A percentile compares a stretch with the other conserved stretches of the same genome.
Conservation (phyloP, 2,113 vertebrate genomes). For the Cochlearius cochlearius region DNA sequence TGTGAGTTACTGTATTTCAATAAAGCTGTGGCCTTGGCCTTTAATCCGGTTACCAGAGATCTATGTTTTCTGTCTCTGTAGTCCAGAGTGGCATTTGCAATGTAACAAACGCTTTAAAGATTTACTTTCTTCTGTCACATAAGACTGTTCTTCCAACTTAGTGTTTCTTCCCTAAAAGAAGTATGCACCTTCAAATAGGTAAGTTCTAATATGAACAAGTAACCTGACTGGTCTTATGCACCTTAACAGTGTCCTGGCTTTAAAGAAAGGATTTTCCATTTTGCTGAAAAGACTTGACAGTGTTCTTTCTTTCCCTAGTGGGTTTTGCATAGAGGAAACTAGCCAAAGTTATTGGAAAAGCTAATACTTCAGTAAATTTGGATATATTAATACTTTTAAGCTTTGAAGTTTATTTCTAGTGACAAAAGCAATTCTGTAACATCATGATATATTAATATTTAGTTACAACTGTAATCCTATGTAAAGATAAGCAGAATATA, state of each 20-base stretch:
- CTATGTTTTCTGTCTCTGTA: not conserved
- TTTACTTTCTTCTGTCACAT: not conserved
- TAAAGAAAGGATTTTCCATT: not conserved
- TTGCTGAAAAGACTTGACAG: not conserved
- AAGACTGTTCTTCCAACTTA: not conserved
- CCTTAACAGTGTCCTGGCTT: not conserved
- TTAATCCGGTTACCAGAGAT: not conserved
- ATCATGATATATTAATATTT: not conserved
- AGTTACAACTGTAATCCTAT: not conserved
- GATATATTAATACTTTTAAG: not conserved
- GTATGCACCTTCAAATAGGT: not conserved
- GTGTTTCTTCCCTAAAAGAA: not conserved
- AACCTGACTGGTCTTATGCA: not conserved
- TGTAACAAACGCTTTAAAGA: not conserved
- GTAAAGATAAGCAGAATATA: not conserved
- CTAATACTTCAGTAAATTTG: not conserved
- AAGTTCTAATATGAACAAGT: not conserved
- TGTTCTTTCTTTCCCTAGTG: not conserved
- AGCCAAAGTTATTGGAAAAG: not conserved
- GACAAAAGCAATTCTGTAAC: not conserved
- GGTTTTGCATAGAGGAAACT: not conserved
- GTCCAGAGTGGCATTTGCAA: not conserved
- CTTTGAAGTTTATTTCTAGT: slow-evolving; percentile 4
- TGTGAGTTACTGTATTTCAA: slow-evolving; percentile 43
- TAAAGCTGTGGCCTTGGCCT: slow-evolving; percentile 47